phyloP scores from a whole-genome alignment of 2,888 invertebrate species.

The Lepidocyrtinus sp. region DNA sequence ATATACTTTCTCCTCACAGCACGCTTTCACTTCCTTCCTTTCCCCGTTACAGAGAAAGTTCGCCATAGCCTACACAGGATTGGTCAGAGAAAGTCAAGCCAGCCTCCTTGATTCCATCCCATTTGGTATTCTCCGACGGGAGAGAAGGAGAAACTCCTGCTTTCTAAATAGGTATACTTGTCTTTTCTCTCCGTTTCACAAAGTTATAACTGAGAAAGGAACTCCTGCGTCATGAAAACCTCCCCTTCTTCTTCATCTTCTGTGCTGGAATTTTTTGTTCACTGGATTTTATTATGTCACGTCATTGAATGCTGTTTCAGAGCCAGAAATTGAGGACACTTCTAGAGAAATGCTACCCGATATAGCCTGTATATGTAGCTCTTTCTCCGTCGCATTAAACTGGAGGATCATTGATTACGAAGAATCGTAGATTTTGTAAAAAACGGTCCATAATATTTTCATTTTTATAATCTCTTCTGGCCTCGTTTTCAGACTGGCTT shows the following conservation, averaged over 20 bases:
- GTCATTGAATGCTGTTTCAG: too few relatives aligned
- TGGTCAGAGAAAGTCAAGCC: slow-evolving; percentile 62
- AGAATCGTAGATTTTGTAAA: slow-evolving; percentile 30
- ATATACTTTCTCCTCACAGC: not conserved
- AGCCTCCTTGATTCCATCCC: slow-evolving; percentile 54
- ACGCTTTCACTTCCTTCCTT: slow-evolving; percentile 41
- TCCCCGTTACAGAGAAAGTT: slow-evolving; percentile 38
- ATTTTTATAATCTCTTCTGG: slow-evolving; percentile 2
- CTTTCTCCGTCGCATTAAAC: too few relatives aligned
- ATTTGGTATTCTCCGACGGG: slow-evolving; percentile 49
- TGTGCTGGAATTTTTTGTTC: too few relatives aligned
- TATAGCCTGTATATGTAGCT: too few relatives aligned
- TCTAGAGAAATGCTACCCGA: too few relatives aligned
- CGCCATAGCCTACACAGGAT: slow-evolving; percentile 56
- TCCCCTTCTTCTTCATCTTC: slow-evolving; percentile 30
- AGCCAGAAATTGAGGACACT: too few relatives aligned
- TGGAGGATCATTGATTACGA: too few relatives aligned
- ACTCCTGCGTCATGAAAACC: slow-evolving; percentile 56
- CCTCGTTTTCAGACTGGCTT: not conserved
- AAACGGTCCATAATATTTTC: slow-evolving; percentile 41
- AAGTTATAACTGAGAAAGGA: slow-evolving; percentile 3
- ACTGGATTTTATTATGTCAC: too few relatives aligned
- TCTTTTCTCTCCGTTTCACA: not conserved
- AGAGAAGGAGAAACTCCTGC: slow-evolving; percentile 40
- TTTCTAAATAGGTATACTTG: not conserved